phyloP scores from a whole-genome alignment of 2,113 vertebrate genomes.

The Crotalus viridis region DNA sequence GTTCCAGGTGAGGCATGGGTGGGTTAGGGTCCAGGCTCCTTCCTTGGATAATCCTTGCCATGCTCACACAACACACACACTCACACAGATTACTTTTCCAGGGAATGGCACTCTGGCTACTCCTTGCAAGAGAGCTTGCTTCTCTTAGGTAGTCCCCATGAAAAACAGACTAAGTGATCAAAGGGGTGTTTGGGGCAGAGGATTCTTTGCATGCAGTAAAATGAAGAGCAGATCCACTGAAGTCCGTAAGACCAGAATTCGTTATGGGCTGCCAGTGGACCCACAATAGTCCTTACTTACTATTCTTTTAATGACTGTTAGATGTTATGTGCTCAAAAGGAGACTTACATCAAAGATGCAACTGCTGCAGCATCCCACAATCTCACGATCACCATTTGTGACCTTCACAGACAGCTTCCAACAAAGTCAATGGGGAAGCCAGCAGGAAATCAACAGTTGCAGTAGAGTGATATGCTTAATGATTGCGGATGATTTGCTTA shows the following conservation, averaged over 20 bases:
- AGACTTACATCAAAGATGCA: not conserved
- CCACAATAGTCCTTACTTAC: not conserved
- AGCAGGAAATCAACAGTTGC: not conserved
- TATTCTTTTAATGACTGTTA: not conserved
- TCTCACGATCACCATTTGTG: not conserved
- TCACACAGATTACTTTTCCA: not conserved
- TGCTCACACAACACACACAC: not conserved
- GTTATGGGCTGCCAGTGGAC: not conserved
- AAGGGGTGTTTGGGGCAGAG: not conserved
- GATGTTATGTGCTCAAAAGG: not conserved
- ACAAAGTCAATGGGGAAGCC: not conserved
- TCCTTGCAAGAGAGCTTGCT: not conserved
- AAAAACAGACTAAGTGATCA: not conserved
- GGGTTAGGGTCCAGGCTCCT: not conserved
- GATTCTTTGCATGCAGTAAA: not conserved
- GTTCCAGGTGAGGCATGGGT: not conserved
- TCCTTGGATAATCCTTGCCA: not conserved
- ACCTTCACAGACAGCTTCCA: not conserved
- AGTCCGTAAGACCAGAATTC: not conserved
- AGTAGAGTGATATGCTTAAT: not conserved
- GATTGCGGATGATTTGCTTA: not conserved
- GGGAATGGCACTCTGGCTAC: not conserved
- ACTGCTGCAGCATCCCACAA: not conserved
- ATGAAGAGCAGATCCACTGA: not conserved
- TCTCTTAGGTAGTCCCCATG: not conserved